phyloP scores from a whole-genome alignment of 2,888 invertebrate genomes.

The Gnatocerus cornutus region DNA sequence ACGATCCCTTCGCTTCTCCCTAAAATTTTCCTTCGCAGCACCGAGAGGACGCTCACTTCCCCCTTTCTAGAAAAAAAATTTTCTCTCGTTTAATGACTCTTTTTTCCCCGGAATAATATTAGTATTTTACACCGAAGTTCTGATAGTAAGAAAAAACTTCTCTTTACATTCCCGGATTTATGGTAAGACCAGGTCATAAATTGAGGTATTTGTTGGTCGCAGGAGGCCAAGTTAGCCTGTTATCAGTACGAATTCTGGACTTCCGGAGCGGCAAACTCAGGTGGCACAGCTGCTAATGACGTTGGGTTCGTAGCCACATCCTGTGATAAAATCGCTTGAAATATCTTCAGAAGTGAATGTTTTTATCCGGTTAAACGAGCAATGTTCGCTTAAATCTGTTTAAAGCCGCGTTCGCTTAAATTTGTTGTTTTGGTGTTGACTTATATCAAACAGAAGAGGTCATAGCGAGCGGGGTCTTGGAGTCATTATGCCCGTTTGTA shows the following conservation, averaged over 20 bases:
- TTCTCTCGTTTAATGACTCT: too few species aligned
- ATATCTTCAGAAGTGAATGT: too few species aligned
- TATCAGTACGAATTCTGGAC: constrained; percentile 52
- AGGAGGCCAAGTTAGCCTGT: constrained; percentile 53
- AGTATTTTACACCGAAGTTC: background rate
- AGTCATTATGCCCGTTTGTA: too few species aligned
- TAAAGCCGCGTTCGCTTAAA: too few species aligned
- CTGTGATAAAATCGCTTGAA: constrained; percentile 11
- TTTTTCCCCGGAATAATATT: background rate
- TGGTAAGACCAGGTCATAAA: constrained; percentile 60
- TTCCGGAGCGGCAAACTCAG: constrained; percentile 63
- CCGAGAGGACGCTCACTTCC: too few species aligned
- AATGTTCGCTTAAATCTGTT: too few species aligned
- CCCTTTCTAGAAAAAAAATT: background rate
- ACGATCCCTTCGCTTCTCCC: too few species aligned
- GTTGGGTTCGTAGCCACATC: constrained; percentile 56
- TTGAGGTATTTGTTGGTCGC: constrained; percentile 66
- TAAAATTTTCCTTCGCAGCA: too few species aligned
- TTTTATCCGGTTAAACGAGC: too few species aligned
- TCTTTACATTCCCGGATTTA: background rate
- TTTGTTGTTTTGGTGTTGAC: too few species aligned
- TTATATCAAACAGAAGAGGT: too few species aligned
- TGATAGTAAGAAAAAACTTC: constrained; percentile 1
- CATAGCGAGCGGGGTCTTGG: too few species aligned
- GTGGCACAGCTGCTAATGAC: constrained; percentile 67